Base-by-base conservation (phyloP, 2,888 invertebrate species). In the Cantharis nigra region DNA sequence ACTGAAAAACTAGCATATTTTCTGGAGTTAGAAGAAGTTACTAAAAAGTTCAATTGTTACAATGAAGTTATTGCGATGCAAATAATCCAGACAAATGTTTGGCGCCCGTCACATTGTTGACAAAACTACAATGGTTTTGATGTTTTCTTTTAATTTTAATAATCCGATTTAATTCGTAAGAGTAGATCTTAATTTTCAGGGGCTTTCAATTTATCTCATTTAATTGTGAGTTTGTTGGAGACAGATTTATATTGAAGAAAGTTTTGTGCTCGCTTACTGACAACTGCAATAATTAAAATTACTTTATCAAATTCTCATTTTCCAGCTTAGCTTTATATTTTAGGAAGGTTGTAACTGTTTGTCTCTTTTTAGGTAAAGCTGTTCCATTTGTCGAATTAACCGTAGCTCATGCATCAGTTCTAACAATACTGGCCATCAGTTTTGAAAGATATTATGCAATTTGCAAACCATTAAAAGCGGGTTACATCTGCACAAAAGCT, bases 371-470 rank as follows among this genome's bases (percentile, higher is more conserved):
- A 97, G 98, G 97, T 90, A 95, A 97, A 87, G 94, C 96, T 20
- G 96, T 97, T 4, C 97, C 97, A 0, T 97, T 97, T 87, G 94
- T 97, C 78, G 97, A 98, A 89, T 89, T 97, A 86, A 95, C 96
- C 0, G 96, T 97, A 20, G 96, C 97, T 3, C 97, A 97, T 87
- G 96, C 97, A 26, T 97, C 97, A 62, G 97, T 97, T 3, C 90
- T 98, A 73, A 98, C 97, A 62, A 97, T 98, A 85, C 89, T 98
- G 85, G 97, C 97, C 77, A 98, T 98, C 88, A 96, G 96, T 86
- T 96, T 97, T 88, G 97, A 98, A 89, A 91, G 95, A 75, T 92
- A 92, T 87, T 91, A 92, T 87, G 97, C 97, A 81, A 97, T 98
- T 87, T 97, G 97, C 88, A 95, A 97, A 87, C 97, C 97, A 0